Evolutionary conservation across 2,113 vertebrate species (phyloP).

Genomic region (Prietella phreatophila): DNA sequence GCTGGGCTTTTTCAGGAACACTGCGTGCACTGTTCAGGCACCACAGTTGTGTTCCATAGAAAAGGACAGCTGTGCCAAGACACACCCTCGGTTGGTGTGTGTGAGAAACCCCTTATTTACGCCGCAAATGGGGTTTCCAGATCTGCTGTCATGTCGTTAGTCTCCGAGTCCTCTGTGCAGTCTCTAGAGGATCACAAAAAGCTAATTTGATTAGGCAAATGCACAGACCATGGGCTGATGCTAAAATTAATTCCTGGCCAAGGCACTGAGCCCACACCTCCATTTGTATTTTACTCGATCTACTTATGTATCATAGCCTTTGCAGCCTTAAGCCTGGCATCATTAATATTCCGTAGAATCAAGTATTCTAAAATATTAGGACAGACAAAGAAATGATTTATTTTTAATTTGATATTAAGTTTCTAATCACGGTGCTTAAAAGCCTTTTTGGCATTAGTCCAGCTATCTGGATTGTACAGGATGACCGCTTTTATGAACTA

Average conservation of each 20-base stretch:
- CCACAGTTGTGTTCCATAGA: slow-evolving; percentile 71
- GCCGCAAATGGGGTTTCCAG: slow-evolving; percentile 44
- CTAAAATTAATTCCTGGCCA: slow-evolving; percentile 14
- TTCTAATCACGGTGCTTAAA: slow-evolving; percentile 24
- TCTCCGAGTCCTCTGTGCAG: slow-evolving; percentile 20
- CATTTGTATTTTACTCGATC: slow-evolving; percentile 52
- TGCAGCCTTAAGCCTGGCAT: neutral
- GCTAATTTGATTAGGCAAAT: slow-evolving; percentile 44
- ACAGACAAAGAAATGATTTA: neutral
- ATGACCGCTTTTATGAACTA: neutral
- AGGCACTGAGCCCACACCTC: neutral
- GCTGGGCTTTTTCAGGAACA: slow-evolving; percentile 65
- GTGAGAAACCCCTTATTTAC: slow-evolving; percentile 21
- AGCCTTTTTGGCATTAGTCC: slow-evolving; percentile 35
- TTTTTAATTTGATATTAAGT: slow-evolving; percentile 24
- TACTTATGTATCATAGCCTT: neutral
- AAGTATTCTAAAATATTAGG: too few relatives aligned
- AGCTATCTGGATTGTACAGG: neutral
- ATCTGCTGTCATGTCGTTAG: slow-evolving; percentile 9
- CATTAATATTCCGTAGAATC: slow-evolving; percentile 14
- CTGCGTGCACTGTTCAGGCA: slow-evolving; percentile 64
- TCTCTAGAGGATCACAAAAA: slow-evolving; percentile 9
- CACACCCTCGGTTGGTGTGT: slow-evolving; percentile 30
- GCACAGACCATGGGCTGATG: neutral
- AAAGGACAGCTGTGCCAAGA: slow-evolving; percentile 70